Base-by-base conservation (phyloP, 2,888 invertebrate species). In the Dasypogon diadema region DNA sequence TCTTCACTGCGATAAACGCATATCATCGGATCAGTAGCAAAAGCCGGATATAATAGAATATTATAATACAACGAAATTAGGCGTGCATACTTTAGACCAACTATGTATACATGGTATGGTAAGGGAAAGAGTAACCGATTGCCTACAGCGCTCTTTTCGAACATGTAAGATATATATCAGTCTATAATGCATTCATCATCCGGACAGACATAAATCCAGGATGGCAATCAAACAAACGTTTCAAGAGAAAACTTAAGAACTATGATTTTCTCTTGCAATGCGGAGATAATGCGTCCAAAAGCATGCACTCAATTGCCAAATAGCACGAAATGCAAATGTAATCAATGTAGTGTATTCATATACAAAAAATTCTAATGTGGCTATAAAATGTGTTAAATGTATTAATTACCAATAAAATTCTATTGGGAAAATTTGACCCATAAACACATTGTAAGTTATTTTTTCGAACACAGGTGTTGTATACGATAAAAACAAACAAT, bases 191-290 rank as follows among this genome's bases (percentile, higher is more conserved):
- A 42, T 42, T 42, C 2, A 42, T 42, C 10, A 42, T 42, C n/a
- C n/a, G 42, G 42, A 42, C 42, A 42, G 42, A 42, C 6, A 42
- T 42, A 42, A 42, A 42, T 16, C 51, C 51, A 51, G 18, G 51
- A 51, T 51, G 51, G 2, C 16, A 51, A 51, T 51, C 2, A 51
- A 51, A 51, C 18, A 51, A 51, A 51, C 22, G 1, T 16, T 2
- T 42, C 51, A 51, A 51, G 22, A 16, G 51, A 51, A 51, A 18
- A 51, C 51, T 51, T 51, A 21, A 51, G 51, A 51, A 51, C 51
- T 51, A 51, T 5, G 51, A 51, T 46, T 46, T 46, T 30, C 8
- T 46, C n/a, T 46, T n/a, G n/a, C 46, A 46, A 46, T 46, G 46
- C 8, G 46, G 46, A 46, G 4, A 46, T 14, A 46, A 1, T 1